Percentiles rank a stretch among this genome's conserved stretches.
phyloP scores from a whole-genome alignment of 2,888 invertebrate species.

The Ophion ventricosus region DNA sequence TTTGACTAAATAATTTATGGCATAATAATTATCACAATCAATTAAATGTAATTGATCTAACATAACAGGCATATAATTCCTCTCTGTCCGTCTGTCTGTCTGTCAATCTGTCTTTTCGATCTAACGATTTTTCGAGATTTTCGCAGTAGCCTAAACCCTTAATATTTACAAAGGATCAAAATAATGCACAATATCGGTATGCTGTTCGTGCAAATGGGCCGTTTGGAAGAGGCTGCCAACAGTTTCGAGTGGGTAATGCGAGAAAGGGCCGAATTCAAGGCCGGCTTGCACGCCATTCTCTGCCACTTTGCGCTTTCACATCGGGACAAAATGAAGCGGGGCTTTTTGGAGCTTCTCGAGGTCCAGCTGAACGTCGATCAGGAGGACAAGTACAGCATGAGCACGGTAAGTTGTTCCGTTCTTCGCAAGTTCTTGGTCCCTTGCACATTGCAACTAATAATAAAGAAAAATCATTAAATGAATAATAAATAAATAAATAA shows the following conservation, averaged over 20 bases:
- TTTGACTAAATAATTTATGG: too few relatives aligned
- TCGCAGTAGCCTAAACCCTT: too few relatives aligned
- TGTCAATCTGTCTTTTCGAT: too few relatives aligned
- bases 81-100: too few relatives aligned
- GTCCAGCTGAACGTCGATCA: conserved; percentile 93
- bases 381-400: conserved; percentile 86
- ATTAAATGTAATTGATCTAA: too few relatives aligned
- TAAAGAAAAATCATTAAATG: too few relatives aligned
- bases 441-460: not conserved
- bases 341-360: conserved; percentile 95
- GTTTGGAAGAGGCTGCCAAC: conserved; percentile 97
- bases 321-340: conserved; percentile 95
- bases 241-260: conserved; percentile 99
- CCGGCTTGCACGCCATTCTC: conserved; percentile 94
- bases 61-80: too few relatives aligned
- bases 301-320: conserved; percentile 96
- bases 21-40: too few relatives aligned
- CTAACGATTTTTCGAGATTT: too few relatives aligned
- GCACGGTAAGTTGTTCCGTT: conserved; percentile 74
- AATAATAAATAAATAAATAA: too few relatives aligned
- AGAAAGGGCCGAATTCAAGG: conserved; percentile 94
- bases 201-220: conserved; percentile 97
- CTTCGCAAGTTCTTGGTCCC: not conserved
- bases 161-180: conserved; percentile 88
- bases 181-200: conserved; percentile 99